Percentiles rank a stretch among this genome's conserved stretches.
phyloP scores from a whole-genome alignment of 2,797 vertebrate genomes.

The Gobionotothen gibberifrons region DNA sequence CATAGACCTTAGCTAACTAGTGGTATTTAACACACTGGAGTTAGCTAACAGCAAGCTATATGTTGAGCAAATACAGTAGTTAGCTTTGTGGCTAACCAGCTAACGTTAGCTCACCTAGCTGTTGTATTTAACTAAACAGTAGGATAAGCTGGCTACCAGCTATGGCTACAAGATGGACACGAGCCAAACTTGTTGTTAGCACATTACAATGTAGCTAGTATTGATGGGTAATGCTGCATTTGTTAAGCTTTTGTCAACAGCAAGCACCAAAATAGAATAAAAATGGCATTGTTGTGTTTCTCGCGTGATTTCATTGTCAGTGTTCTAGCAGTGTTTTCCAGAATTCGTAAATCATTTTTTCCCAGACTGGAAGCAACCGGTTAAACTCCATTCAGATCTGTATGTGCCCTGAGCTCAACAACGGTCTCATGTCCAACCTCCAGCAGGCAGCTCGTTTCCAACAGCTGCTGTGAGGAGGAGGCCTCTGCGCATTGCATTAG shows the following conservation, averaged over 20 bases:
- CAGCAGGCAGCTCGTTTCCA: conserved; percentile 50
- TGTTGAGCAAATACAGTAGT: conserved; percentile 40
- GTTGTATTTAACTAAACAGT: conserved; percentile 26
- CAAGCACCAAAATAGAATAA: conserved; percentile 35
- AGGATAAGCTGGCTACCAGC: conserved; percentile 37
- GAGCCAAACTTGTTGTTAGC: conserved; percentile 54
- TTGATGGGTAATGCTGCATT: background rate
- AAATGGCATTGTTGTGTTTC: conserved; percentile 59
- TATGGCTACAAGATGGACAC: conserved; percentile 47
- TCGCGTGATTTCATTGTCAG: conserved; percentile 52
- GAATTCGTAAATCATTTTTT: conserved; percentile 45
- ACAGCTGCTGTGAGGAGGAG: conserved; percentile 67
- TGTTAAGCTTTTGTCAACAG: conserved; percentile 20
- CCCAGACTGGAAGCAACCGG: conserved; percentile 36
- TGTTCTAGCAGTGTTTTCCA: conserved; percentile 50
- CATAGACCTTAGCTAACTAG: conserved; percentile 41
- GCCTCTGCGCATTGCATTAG: conserved; percentile 69
- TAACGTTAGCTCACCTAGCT: conserved; percentile 59
- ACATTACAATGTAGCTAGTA: conserved; percentile 30
- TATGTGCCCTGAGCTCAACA: conserved; percentile 50
- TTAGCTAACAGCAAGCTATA: conserved; percentile 35
- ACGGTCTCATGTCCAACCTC: conserved; percentile 50
- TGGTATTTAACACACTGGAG: conserved; percentile 47
- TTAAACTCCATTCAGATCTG: conserved; percentile 51
- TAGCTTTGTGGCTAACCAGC: conserved; percentile 65